Conservation (phyloP, 2,113 vertebrate species). For the Apteryx mantelli region DNA sequence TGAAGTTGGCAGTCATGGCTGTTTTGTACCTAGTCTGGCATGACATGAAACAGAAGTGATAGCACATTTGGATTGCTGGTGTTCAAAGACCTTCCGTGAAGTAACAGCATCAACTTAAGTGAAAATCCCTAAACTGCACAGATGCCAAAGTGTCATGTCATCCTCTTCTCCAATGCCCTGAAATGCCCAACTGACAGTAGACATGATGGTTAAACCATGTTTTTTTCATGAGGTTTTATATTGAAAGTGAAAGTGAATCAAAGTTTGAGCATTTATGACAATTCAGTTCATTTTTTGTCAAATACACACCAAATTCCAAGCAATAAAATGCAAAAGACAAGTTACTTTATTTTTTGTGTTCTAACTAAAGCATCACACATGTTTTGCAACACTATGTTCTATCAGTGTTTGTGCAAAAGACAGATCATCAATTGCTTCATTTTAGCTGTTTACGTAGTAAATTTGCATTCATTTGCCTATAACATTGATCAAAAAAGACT, state of each 20-base stretch:
- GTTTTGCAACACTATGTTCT: neutral
- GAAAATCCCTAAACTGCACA: neutral
- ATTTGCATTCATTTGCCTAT: neutral
- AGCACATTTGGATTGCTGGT: neutral
- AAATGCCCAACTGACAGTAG: neutral
- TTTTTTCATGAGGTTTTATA: neutral
- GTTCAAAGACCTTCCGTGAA: neutral
- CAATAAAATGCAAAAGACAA: neutral
- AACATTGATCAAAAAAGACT: neutral
- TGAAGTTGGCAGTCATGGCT: neutral
- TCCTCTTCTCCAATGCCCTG: neutral
- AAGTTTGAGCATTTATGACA: neutral
- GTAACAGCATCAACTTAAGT: neutral
- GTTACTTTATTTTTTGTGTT: neutral
- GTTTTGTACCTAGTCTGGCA: neutral
- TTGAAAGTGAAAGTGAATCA: neutral
- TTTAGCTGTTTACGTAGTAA: neutral
- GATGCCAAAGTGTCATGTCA: neutral
- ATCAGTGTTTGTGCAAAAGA: neutral
- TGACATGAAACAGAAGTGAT: neutral
- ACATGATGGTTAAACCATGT: neutral
- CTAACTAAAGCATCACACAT: rapidly evolving
- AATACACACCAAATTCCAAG: neutral
- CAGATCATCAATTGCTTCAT: neutral
- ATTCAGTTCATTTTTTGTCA: neutral